phyloP scores from a whole-genome alignment of 1,140 invertebrate genomes.

The Maniola jurtina region DNA sequence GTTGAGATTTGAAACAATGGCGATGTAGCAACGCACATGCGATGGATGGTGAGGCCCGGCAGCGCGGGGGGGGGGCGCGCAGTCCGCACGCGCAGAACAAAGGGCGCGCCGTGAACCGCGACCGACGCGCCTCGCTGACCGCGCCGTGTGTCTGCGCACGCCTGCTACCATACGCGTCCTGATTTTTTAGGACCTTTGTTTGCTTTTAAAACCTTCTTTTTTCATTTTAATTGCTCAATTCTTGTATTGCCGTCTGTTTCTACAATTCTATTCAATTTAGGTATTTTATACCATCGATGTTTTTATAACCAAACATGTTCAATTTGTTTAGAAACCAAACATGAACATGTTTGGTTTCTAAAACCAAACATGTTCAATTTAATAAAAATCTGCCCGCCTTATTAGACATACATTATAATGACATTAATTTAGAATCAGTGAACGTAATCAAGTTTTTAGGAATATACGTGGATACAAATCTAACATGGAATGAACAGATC shows the following conservation, averaged over 20 bases:
- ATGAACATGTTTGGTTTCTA: too few relatives aligned
- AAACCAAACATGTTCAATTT: too few relatives aligned
- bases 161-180: slow-evolving; percentile 42
- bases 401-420: too few relatives aligned
- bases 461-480: too few relatives aligned
- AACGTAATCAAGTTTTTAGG: too few relatives aligned
- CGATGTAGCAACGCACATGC: slow-evolving; percentile 22
- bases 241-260: too few relatives aligned
- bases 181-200: slow-evolving; percentile 42
- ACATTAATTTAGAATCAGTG: too few relatives aligned
- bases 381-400: too few relatives aligned
- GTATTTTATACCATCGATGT: too few relatives aligned
- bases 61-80: slow-evolving; percentile 14
- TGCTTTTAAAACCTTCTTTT: slow-evolving; percentile 18
- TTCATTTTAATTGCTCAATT: neutral
- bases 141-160: slow-evolving; percentile 45
- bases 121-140: slow-evolving; percentile 63
- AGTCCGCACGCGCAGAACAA: slow-evolving; percentile 66
- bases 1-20: slow-evolving; percentile 16
- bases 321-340: too few relatives aligned
- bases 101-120: slow-evolving; percentile 75
- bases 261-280: neutral
- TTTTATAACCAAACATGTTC: too few relatives aligned
- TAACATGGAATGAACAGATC: too few relatives aligned
- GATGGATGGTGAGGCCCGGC: neutral